A percentile compares a stretch with the other conserved stretches of the same genome.
Conservation (phyloP, 2,797 vertebrate genomes). For the Sardinella longiceps region DNA sequence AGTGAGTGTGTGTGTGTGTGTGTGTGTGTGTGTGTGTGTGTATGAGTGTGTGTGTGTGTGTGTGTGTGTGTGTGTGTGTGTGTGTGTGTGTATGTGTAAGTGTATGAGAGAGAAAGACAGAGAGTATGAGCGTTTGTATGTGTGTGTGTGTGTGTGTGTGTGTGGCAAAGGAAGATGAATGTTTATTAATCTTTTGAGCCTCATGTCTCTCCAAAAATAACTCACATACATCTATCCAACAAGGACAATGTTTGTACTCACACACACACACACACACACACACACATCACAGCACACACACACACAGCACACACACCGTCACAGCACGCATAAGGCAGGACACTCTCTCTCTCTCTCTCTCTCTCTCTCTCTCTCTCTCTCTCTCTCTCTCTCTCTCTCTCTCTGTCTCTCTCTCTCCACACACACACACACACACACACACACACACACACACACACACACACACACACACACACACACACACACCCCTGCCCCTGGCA, state of each 20-base stretch:
- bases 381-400: too few species aligned
- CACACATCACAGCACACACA: constrained; percentile 15
- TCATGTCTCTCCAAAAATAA: constrained; percentile 54
- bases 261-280: neutral
- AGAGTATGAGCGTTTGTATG: too few species aligned
- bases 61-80: neutral
- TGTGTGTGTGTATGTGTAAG: neutral
- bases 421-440: neutral
- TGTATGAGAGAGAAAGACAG: too few species aligned
- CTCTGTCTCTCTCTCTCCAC: too few species aligned
- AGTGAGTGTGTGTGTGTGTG: too few species aligned
- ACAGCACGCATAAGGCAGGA: too few species aligned
- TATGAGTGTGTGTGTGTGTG: too few species aligned
- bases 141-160: constrained; percentile 16
- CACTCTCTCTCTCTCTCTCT: too few species aligned
- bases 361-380: too few species aligned
- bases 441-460: neutral
- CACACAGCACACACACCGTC: constrained; percentile 12
- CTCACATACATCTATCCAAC: constrained; percentile 44
- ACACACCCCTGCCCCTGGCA: neutral
- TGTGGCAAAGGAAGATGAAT: constrained; percentile 53
- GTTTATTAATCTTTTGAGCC: constrained; percentile 58
- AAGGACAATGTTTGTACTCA: constrained; percentile 39
- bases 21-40: too few species aligned
- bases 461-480: neutral